A percentile compares a stretch with the other conserved stretches of the same genome.
Evolutionary conservation across 2,113 vertebrate genomes (phyloP).

Genomic region (Sakesphorus luctuosus): DNA sequence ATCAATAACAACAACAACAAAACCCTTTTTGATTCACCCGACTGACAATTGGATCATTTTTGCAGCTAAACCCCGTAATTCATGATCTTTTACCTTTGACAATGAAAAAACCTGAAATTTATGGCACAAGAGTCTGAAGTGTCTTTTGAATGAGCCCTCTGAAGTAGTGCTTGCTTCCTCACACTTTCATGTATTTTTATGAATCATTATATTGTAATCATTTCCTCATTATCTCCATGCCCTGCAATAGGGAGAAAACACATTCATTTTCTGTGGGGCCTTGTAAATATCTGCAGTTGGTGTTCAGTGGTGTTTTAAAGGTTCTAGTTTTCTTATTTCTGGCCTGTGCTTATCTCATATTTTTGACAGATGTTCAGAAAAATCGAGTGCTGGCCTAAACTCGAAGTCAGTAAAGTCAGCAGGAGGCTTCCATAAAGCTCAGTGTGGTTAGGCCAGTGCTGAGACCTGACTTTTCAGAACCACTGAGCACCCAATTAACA

Average conservation of each 20-base stretch:
- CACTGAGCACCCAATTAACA: neutral
- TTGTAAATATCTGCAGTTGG: neutral
- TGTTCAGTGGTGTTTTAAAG: neutral
- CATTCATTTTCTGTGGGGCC: neutral
- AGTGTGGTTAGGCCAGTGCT: neutral
- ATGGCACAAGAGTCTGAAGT: neutral
- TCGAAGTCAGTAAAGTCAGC: neutral
- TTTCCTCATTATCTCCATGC: neutral
- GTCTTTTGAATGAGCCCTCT: neutral
- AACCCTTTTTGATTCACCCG: neutral
- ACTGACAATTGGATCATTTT: neutral
- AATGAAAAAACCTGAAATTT: neutral
- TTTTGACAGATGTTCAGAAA: constrained; percentile 1
- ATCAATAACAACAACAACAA: neutral
- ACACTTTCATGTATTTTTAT: neutral
- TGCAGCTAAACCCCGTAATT: neutral
- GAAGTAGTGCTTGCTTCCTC: neutral
- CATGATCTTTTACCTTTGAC: neutral
- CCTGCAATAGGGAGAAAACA: neutral
- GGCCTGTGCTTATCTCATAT: neutral
- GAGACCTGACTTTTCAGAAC: neutral
- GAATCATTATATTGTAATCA: neutral
- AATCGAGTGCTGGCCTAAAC: neutral
- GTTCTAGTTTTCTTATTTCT: neutral
- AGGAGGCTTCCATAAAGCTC: neutral